phyloP scores from a whole-genome alignment of 2,888 invertebrate genomes.

The Phorcus lineatus region DNA sequence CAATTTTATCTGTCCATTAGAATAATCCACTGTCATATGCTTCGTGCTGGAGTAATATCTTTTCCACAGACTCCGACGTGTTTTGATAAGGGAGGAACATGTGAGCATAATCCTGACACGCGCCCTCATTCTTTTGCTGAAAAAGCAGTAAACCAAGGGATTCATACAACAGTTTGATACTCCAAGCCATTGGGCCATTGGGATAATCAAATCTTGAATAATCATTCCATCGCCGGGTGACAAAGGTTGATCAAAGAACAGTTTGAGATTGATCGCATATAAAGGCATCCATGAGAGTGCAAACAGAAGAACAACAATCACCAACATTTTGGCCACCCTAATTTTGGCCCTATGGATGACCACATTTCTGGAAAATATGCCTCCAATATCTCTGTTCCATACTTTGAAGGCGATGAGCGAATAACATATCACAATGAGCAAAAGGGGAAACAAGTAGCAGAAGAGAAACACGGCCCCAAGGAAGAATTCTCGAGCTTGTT shows the following conservation, averaged over 20 bases:
- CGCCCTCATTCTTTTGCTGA: constrained; percentile 82
- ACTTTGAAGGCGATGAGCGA: constrained; percentile 93
- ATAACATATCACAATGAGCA: constrained; percentile 92
- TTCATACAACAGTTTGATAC: constrained; percentile 91
- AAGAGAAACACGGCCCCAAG: constrained; percentile 90
- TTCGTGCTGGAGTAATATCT: constrained; percentile 86
- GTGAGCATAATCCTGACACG: constrained; percentile 39
- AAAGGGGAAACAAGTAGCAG: constrained; percentile 92
- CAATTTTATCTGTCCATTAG: constrained; percentile 61
- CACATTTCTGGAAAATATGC: constrained; percentile 81
- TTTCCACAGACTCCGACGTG: constrained; percentile 96
- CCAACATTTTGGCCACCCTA: constrained; percentile 94
- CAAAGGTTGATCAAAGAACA: constrained; percentile 78
- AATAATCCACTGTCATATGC: constrained; percentile 62
- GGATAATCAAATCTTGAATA: constrained; percentile 69
- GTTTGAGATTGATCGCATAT: constrained; percentile 90
- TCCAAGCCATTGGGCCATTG: constrained; percentile 46
- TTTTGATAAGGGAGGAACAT: constrained; percentile 23
- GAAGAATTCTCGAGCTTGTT: constrained; percentile 90
- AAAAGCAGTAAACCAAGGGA: constrained; percentile 93
- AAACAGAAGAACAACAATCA: constrained; percentile 91
- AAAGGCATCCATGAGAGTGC: constrained; percentile 93
- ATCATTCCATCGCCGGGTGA: constrained; percentile 91
- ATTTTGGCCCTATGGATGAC: constrained; percentile 87
- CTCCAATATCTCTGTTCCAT: constrained; percentile 89